A percentile compares a stretch with the other conserved stretches of the same genome.
Evolutionary conservation across 2,113 vertebrate genomes (phyloP).

Genomic region (Mirounga angustirostris): DNA sequence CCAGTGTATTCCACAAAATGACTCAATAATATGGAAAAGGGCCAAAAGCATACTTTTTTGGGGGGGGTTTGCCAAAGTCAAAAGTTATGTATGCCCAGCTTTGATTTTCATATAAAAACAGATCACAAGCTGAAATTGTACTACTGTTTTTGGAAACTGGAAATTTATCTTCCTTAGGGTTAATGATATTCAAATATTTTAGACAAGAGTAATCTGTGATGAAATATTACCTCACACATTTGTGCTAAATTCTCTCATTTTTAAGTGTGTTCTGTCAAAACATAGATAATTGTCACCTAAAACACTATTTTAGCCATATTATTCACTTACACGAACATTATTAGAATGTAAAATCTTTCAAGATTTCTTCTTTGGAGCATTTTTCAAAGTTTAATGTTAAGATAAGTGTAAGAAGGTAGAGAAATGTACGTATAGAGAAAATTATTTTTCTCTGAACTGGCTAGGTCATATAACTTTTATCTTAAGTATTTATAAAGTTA

Average conservation of each 20-base stretch:
- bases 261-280: slow-evolving; percentile 23
- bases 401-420: neutral
- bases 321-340: neutral
- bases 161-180: neutral
- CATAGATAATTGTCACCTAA: neutral
- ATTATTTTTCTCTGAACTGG: neutral
- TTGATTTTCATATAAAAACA: slow-evolving; percentile 51
- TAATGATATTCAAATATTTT: neutral
- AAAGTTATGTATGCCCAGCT: neutral
- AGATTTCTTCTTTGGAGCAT: slow-evolving; percentile 13
- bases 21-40: neutral
- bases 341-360: neutral
- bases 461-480: neutral
- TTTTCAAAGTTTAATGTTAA: slow-evolving; percentile 5
- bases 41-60: neutral
- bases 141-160: neutral
- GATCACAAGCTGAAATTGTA: neutral
- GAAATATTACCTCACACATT: neutral
- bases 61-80: neutral
- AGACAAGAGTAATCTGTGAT: neutral
- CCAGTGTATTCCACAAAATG: slow-evolving; percentile 36
- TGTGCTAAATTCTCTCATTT: slow-evolving; percentile 42
- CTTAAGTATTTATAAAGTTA: neutral
- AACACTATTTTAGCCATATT: neutral
- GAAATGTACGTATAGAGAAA: neutral